phyloP scores from a whole-genome alignment of 1,140 invertebrate genomes.

The Heliothis subflexa region DNA sequence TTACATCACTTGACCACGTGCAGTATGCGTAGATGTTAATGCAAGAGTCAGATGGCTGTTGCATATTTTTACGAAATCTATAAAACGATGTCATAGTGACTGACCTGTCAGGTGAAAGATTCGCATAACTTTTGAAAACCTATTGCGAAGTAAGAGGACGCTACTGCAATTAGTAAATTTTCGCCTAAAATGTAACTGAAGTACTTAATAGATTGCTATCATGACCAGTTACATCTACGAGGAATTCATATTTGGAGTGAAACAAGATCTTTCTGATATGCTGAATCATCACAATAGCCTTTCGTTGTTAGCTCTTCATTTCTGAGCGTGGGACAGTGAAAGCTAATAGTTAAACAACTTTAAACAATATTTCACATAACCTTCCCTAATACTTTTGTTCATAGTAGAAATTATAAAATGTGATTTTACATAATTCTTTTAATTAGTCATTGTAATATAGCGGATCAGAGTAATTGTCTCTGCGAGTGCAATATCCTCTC shows the following conservation, averaged over 20 bases:
- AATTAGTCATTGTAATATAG: conserved; percentile 39
- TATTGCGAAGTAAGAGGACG: no score
- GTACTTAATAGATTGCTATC: background rate
- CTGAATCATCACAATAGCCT: conserved; percentile 25
- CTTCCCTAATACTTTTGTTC: conserved; percentile 55
- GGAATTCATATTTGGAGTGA: conserved; percentile 4
- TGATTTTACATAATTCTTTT: conserved; percentile 39
- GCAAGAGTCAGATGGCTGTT: no score
- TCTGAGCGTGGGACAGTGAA: conserved; percentile 69
- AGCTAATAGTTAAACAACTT: conserved; percentile 60
- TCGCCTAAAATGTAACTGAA: background rate
- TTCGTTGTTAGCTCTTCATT: conserved; percentile 4
- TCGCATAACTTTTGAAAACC: no score
- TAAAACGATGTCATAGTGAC: no score
- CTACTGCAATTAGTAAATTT: background rate
- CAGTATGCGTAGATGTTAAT: no score
- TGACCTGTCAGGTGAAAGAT: no score
- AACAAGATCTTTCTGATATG: conserved; percentile 39
- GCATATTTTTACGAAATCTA: no score
- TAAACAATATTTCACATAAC: conserved; percentile 62
- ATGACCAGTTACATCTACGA: background rate
- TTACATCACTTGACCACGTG: no score
- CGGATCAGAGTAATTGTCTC: background rate
- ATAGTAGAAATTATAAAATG: conserved; percentile 49
- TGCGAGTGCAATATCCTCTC: background rate